These are phyloP conservation scores for Nettapus auritus DNA, from an alignment of 2,113 vertebrate species.

Conservation along the genomic window DNA sequence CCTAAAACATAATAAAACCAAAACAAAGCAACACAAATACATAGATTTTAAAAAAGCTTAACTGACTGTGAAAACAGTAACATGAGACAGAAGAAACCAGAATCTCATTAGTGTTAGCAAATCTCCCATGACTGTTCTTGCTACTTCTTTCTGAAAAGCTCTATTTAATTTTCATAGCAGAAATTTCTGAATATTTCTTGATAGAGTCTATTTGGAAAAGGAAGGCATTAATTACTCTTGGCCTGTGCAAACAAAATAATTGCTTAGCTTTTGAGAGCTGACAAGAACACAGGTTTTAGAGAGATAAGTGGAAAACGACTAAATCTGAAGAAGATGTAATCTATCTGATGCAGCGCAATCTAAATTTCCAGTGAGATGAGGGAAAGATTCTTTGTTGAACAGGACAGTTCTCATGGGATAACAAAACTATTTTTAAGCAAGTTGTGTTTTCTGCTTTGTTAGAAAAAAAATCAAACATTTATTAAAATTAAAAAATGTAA, in stretches of 20 bases:
- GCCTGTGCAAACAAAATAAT: neutral
- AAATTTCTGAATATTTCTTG: neutral
- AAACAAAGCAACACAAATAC: neutral
- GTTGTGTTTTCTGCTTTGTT: neutral
- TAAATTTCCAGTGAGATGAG: neutral
- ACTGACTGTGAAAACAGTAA: neutral
- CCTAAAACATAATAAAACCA: neutral
- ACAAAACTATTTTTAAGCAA: neutral
- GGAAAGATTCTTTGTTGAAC: neutral
- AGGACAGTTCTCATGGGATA: neutral
- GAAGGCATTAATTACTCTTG: neutral
- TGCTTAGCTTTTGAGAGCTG: neutral
- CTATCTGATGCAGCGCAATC: neutral
- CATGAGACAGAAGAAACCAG: neutral
- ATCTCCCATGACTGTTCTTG: neutral
- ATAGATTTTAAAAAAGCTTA: neutral
- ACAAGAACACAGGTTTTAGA: neutral
- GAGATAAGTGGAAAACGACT: neutral
- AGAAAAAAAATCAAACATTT: neutral
- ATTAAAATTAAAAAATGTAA: neutral
- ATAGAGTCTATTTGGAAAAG: neutral
- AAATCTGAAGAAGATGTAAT: neutral
- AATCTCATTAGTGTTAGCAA: neutral
- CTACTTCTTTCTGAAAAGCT: neutral
- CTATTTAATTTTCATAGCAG: neutral